Percentiles rank a stretch among this genome's conserved stretches.
Evolutionary conservation across 2,797 vertebrate species (phyloP).

Genomic region (Notamacropus eugenii): DNA sequence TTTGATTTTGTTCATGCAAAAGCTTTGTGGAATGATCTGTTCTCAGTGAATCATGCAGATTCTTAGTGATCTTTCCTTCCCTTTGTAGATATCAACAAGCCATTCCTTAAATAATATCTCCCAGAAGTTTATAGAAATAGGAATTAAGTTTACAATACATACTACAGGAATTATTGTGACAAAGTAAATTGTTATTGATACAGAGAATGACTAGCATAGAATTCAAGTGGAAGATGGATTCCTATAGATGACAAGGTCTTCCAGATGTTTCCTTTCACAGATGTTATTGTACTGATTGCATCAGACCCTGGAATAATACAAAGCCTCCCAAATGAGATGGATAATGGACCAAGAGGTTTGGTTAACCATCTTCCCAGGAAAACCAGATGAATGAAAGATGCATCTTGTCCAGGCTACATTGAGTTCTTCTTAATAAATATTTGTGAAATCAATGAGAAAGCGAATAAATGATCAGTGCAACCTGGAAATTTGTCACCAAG

Average conservation of each 20-base stretch:
- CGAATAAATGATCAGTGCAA: neutral
- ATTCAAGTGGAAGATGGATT: neutral
- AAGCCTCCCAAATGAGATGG: neutral
- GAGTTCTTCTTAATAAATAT: neutral
- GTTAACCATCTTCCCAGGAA: neutral
- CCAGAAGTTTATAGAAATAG: neutral
- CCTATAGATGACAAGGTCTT: neutral
- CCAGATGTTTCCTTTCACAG: neutral
- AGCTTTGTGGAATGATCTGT: neutral
- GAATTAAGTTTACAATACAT: neutral
- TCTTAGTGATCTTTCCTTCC: neutral
- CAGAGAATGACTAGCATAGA: neutral
- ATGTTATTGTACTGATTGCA: neutral
- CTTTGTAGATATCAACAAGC: neutral
- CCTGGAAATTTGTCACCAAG: neutral
- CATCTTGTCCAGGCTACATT: neutral
- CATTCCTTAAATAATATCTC: neutral
- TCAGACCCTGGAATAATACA: neutral
- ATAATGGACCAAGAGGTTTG: neutral
- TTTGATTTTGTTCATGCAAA: neutral
- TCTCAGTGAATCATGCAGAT: neutral
- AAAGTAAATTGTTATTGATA: neutral
- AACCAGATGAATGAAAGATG: neutral
- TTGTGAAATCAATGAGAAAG: neutral
- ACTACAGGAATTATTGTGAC: neutral